phyloP scores from a whole-genome alignment of 2,888 invertebrate species.

The Brachyopa scutellaris region DNA sequence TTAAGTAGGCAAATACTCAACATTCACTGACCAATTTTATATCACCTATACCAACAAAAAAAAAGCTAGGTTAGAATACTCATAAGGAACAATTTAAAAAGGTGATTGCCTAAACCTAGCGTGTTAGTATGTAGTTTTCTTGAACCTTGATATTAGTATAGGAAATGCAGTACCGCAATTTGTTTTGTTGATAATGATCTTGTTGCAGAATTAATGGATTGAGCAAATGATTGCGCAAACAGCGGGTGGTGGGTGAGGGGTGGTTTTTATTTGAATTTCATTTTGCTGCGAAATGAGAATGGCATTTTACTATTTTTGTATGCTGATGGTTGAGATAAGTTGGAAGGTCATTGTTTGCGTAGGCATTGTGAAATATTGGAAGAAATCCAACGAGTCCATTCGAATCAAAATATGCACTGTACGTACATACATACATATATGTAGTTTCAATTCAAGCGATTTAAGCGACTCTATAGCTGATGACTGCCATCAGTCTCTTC shows the following conservation, averaged over 20 bases:
- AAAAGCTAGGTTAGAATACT: too few relatives aligned
- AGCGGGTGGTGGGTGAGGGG: background rate
- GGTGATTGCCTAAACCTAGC: constrained; percentile 60
- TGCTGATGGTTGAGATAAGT: background rate
- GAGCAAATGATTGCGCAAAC: constrained; percentile 32
- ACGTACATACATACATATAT: too few relatives aligned
- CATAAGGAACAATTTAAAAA: constrained; percentile 68
- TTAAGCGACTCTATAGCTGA: too few relatives aligned
- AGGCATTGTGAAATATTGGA: too few relatives aligned
- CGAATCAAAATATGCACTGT: too few relatives aligned
- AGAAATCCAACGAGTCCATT: too few relatives aligned
- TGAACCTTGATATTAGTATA: constrained; percentile 28
- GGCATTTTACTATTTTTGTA: too few relatives aligned
- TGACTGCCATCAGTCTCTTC: too few relatives aligned
- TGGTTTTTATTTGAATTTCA: background rate
- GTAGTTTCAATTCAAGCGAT: too few relatives aligned
- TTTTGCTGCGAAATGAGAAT: background rate
- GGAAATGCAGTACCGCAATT: constrained; percentile 39
- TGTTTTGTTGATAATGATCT: constrained; percentile 49
- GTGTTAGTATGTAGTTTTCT: constrained; percentile 10
- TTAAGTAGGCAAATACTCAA: constrained; percentile 70
- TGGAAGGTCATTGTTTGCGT: constrained; percentile 11
- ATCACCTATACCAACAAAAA: too few relatives aligned
- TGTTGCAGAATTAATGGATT: constrained; percentile 48
- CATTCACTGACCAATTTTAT: constrained; percentile 63